Percentiles rank a stretch among this genome's conserved stretches.
phyloP scores from a whole-genome alignment of 2,113 vertebrate genomes.

The rabbit (Oryctolagus cuniculus) region mOryCun1.1 NC_091451.1:36156001-36156500 shows the following conservation, averaged over 20 bases:
- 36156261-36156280: neutral
- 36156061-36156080: neutral
- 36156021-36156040: neutral
- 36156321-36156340: neutral
- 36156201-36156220: neutral
- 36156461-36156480: neutral
- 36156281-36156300: neutral
- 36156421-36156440: neutral
- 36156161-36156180: neutral
- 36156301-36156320: neutral
- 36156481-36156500: neutral
- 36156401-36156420: neutral
- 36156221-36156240: constrained; percentile 27
- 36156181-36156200: neutral
- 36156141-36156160: neutral
- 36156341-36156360: neutral
- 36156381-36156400: neutral
- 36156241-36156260: neutral
- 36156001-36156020: constrained; percentile 11
- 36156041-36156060: neutral
- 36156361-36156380: neutral
- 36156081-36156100: neutral
- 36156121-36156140: rapidly evolving
- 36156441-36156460: neutral
- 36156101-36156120: neutral